Base-by-base conservation (phyloP, 2,888 invertebrate species). In the Drosophila nr. perissopoda region DNA sequence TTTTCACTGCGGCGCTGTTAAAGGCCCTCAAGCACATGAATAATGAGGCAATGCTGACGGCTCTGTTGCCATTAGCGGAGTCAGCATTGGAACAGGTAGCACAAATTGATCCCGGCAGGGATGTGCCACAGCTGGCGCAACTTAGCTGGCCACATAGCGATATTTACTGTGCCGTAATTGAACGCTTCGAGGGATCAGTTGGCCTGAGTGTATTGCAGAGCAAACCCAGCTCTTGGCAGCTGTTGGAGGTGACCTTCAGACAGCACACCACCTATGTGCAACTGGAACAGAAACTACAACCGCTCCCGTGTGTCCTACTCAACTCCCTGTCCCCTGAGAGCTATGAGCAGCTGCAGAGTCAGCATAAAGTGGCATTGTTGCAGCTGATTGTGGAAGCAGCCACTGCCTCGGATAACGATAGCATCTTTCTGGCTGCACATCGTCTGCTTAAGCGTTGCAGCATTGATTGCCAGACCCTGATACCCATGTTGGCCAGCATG, bases 371-470 rank as follows among this genome's bases (percentile, higher is more conserved):
- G 11, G 82, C 83, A 2, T 69, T 96, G 1, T 90, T 96, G 1
- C 92, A 94, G 73, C 85, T 94, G 4, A 93, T 96, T 8, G 92
- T 95, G 10, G 93, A 94, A 76, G 94, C 95, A 31, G 94, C 95
- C 1, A 94, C 95, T 1, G 92, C 93, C 18, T 94, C 95, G 16
- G 94, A 95, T 71, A 95, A 95, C 87, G 94, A 95, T 8, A 94
- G 94, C 42, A 94, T 96, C 60, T 94, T 95, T 16, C 94, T 95
- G 59, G 94, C 94, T 0, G 95, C 95, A 0, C 94, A 94, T 13
- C 95, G 95, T 82, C 93, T 95, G 3, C 94, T 97, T 80, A 96
- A 96, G 83, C 95, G 94, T 80, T 95, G 97, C 21, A 94, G 94
- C 69, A 92, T 97, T 13, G 94, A 96, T 69, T 95, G 96, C 10